A percentile compares a stretch with the other conserved stretches of the same genome.
Conservation (phyloP, 1,140 invertebrate genomes). For the Anastrepha obliqua region DNA sequence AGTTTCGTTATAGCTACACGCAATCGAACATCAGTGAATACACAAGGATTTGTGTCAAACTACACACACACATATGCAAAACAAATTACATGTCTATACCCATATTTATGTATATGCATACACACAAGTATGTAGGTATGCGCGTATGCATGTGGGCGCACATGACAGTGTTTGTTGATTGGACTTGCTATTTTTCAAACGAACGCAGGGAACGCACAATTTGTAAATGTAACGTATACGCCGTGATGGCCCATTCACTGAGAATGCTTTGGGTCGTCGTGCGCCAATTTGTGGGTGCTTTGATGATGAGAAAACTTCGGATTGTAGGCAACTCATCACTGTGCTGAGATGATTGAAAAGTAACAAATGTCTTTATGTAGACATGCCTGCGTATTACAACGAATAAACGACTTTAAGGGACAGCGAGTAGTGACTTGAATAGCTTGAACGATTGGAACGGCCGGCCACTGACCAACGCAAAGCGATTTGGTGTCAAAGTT, state of each 20-base stretch:
- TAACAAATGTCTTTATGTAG: not conserved
- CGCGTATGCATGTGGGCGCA: not conserved
- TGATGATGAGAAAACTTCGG: not conserved
- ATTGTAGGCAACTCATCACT: not conserved
- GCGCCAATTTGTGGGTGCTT: not conserved
- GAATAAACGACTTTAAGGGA: not conserved
- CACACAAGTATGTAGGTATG: not conserved
- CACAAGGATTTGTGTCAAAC: not conserved
- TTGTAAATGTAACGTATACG: conserved; percentile 49
- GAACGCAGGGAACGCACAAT: conserved; percentile 6
- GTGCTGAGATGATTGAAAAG: not conserved
- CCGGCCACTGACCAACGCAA: not conserved
- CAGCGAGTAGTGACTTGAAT: not conserved
- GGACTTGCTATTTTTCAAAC: not conserved
- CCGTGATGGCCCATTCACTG: conserved; percentile 11
- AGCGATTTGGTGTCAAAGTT: conserved; percentile 12
- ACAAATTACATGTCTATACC: not conserved
- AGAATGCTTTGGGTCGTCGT: not conserved
- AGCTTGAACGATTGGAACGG: not conserved
- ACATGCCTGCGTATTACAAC: not conserved
- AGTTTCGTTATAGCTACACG: conserved; percentile 21
- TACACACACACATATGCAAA: not conserved
- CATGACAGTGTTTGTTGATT: not conserved
- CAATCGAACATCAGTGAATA: not conserved
- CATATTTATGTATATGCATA: not conserved